Evolutionary conservation across 2,888 invertebrate species (phyloP).

Genomic region (Nemurella pictetii): DNA sequence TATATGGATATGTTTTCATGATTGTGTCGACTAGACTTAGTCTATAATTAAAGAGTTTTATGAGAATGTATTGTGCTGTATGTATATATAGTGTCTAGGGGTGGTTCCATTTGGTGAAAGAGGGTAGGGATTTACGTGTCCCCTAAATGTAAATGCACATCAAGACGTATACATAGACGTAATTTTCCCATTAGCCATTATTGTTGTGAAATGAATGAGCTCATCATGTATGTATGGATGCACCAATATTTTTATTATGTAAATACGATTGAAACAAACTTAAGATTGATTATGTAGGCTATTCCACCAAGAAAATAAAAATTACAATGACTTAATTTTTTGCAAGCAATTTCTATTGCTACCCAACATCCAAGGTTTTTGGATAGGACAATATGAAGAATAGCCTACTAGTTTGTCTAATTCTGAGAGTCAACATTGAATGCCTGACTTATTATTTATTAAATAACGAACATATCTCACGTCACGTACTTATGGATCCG

Average conservation of each 20-base stretch:
- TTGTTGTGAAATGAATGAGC: not conserved
- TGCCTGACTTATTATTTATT: not conserved
- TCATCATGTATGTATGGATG: not conserved
- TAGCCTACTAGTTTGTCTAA: not conserved
- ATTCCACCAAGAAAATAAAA: not conserved
- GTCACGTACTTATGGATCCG: not conserved
- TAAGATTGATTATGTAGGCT: not conserved
- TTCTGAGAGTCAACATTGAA: not conserved
- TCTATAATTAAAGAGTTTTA: not conserved
- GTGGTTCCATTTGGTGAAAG: not conserved
- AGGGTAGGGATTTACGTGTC: not conserved
- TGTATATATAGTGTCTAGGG: not conserved
- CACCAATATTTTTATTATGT: not conserved
- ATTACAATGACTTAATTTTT: not conserved
- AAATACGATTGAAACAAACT: not conserved
- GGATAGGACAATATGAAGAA: not conserved
- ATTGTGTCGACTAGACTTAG: not conserved
- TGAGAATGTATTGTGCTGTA: not conserved
- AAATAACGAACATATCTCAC: not conserved
- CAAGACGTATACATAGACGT: not conserved
- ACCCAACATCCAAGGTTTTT: not conserved
- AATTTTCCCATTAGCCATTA: not conserved
- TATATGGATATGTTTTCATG: not conserved
- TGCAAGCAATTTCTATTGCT: not conserved
- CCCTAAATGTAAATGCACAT: not conserved